Base-by-base conservation (phyloP, 1,140 invertebrate species). In the Drosophila nannoptera region DNA sequence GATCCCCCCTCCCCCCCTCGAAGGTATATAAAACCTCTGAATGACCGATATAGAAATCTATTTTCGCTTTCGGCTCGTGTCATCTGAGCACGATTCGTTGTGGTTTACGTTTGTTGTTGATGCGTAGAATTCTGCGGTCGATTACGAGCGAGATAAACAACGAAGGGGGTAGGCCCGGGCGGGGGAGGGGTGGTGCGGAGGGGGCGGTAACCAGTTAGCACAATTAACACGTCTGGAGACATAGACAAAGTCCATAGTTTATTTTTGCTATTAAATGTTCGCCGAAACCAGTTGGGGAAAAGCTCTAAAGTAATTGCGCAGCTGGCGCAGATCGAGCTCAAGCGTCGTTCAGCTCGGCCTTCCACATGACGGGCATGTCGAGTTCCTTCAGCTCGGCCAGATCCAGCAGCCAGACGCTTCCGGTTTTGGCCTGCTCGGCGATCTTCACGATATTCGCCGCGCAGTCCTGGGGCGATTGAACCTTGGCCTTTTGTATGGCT, bases 371-470 rank as follows among this genome's bases (percentile, higher is more conserved):
- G 6, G 78, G 75, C 14, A 82, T 69, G 7, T 82, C 58, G 2
- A 83, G 11, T 4, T 68, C 56, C 2, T 69, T 52, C 16, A 73
- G 54, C 16, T 87, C 72, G 0, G 76, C 87, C 35, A 77, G 7
- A 35, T 88, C 87, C 11, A 87, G 53, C 33, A 82, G 38, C 33
- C 82, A 68, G 4, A 82, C 73, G 9, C 63, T 49, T n/a, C 77
- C 87, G 53, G 80, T 86, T 42, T 80, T 63, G n/a, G 55, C 67
- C 12, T 59, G 54, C 33, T 88, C 80, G 5, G 82, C 65, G 38
- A 74, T 75, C 49, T 67, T 65, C 0, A 88, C 50, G 29, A 88
- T 33, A 64, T 88, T 87, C 1, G 52, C 7, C 11, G 87, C 87
- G 65, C 87, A 88, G 2, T 46, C 64, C 4, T 73, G 63, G 0